Evolutionary conservation across 2,888 invertebrate genomes (phyloP), one percentile per base, ranked within the genome.

Genomic region (Bellardia bayeri): DNA sequence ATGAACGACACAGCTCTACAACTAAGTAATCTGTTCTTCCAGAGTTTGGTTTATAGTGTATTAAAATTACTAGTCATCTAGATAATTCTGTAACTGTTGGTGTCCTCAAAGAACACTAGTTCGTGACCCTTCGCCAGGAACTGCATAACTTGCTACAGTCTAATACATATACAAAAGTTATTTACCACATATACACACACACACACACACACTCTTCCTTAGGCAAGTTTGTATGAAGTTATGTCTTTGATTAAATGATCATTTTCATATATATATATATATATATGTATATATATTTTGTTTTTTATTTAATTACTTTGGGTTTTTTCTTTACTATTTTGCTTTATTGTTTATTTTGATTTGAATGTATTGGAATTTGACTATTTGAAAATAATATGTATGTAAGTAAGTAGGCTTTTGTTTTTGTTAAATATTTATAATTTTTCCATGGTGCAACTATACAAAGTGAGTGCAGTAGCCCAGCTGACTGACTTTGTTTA

Each of bases 311-410:
- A 66, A 68, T 9, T 30, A 56, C 30, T 66, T 58, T 66, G 30
- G 2, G 30, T 37, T 49, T 61, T 66, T 78, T 66, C 33, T 51
- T 64, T 40, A 49, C 78, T 64, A 68, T 82, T 78, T 64, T 14
- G 9, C 14, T 82, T 82, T 68, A 68, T 75, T 74, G 56, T 85
- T 54, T 74, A 58, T 85, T 85, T 85, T 85, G 74, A 85, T 80
- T 85, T 85, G 54, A 75, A 69, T 69, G 74, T 69, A 54, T 63
- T 68, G 61, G 16, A 80, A 80, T 85, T 85, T 75, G 66, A 69
- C 80, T 85, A 85, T 75, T 85, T 68, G 3, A 75, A 85, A 84
- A 78, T 83, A 71, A 45, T 45, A 45, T 45, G 45, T 45, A 11
- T 13, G 3, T 37, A 37, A 6, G 4, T 23, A 23, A 42, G 42